Conservation (phyloP, 2,113 vertebrate genomes). For the Tamias sibiricus region DNA sequence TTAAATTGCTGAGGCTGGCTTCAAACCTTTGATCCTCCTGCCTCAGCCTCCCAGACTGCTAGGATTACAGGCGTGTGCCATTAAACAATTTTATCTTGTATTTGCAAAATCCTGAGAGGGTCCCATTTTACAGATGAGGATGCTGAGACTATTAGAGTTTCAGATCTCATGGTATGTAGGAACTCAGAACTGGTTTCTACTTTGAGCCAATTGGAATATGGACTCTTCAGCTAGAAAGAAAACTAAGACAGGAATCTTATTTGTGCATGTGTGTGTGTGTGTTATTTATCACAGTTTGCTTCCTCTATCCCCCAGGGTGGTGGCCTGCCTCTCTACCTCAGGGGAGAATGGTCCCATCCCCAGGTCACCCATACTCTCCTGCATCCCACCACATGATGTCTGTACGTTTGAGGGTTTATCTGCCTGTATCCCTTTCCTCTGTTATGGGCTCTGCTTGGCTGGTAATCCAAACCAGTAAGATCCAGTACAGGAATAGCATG, state of each 20-base stretch:
- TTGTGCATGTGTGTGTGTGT: background rate
- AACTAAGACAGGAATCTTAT: background rate
- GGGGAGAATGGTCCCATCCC: background rate
- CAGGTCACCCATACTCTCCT: background rate
- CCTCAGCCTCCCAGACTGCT: too few relatives aligned
- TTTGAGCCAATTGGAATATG: background rate
- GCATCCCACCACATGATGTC: background rate
- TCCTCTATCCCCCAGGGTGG: background rate
- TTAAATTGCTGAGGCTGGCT: too few relatives aligned
- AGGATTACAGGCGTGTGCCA: too few relatives aligned
- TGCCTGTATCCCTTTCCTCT: background rate
- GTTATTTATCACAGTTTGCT: background rate
- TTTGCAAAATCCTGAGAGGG: background rate
- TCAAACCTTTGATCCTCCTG: too few relatives aligned
- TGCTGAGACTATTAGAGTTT: background rate
- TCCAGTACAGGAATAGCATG: conserved; percentile 13
- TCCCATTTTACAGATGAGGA: background rate
- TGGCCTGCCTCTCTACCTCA: background rate
- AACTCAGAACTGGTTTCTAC: background rate
- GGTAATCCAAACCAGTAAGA: background rate
- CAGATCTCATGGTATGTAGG: background rate
- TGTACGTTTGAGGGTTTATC: background rate
- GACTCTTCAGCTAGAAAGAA: background rate
- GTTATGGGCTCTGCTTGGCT: conserved; percentile 4
- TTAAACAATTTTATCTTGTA: background rate